Evolutionary conservation across 2,888 invertebrate species (phyloP).

Genomic region (Xestia sexstrigata): DNA sequence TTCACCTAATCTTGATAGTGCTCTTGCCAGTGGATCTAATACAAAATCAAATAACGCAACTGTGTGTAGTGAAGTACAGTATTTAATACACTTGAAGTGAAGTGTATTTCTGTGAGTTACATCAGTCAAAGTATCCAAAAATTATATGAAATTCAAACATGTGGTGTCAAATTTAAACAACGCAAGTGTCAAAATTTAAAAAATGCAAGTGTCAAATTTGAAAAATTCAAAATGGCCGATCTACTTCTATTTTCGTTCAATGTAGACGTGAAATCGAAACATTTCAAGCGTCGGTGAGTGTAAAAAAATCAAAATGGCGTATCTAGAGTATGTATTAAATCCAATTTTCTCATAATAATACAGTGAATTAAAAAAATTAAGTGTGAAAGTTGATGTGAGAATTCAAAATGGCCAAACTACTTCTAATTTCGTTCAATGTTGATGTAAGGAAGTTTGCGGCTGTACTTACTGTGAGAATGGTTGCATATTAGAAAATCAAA

Average conservation of each 20-base stretch:
- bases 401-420: constrained; percentile 43
- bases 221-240: constrained; percentile 43
- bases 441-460: constrained; percentile 22
- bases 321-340: not conserved
- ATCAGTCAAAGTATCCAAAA: constrained; percentile 34
- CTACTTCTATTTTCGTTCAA: constrained; percentile 49
- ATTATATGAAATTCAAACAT: constrained; percentile 21
- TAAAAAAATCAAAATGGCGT: constrained; percentile 23
- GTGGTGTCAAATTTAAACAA: constrained; percentile 40
- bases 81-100: constrained; percentile 46
- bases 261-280: constrained; percentile 16
- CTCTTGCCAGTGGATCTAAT: not conserved
- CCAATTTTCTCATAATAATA: not conserved
- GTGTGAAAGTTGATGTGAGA: constrained; percentile 1
- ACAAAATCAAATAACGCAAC: not conserved
- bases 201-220: constrained; percentile 31
- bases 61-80: constrained; percentile 19
- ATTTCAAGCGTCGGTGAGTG: not conserved
- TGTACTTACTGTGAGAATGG: constrained; percentile 32
- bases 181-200: constrained; percentile 37
- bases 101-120: constrained; percentile 50
- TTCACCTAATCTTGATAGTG: constrained; percentile 27
- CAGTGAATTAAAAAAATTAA: not conserved
- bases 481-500: no score
- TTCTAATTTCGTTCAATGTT: constrained; percentile 44